phyloP scores from a whole-genome alignment of 2,113 vertebrate species.

The Polyodon spathula region DNA sequence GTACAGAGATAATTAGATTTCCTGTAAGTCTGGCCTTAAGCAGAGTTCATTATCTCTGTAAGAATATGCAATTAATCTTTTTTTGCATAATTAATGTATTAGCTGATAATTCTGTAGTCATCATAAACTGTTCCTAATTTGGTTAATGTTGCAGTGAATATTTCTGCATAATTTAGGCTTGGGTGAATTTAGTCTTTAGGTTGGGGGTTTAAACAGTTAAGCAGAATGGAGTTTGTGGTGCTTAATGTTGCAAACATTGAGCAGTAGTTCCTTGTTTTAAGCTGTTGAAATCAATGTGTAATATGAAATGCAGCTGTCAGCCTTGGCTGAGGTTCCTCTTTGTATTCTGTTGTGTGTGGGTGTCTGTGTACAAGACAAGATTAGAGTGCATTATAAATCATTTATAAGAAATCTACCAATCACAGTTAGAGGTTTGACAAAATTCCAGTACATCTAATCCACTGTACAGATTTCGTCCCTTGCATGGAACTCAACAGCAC shows the following conservation, averaged over 20 bases:
- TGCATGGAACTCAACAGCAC: no score
- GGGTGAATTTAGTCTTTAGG: no score
- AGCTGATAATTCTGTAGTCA: slow-evolving; percentile 35
- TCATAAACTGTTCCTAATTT: slow-evolving; percentile 35
- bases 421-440: no score
- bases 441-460: no score
- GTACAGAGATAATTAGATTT: no score
- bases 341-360: slow-evolving; percentile 1
- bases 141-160: slow-evolving; percentile 17
- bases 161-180: no score
- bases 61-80: slow-evolving; percentile 39
- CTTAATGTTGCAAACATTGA: slow-evolving; percentile 11
- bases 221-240: no score
- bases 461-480: no score
- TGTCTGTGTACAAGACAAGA: slow-evolving; percentile 4
- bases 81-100: slow-evolving; percentile 42
- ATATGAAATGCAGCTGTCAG: background rate
- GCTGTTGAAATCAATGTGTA: background rate
- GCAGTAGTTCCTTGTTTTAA: background rate
- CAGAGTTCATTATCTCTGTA: slow-evolving; percentile 20
- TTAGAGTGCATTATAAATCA: no score
- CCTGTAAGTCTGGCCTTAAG: slow-evolving; percentile 9
- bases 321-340: slow-evolving; percentile 4
- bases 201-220: no score
- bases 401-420: no score